A percentile compares a stretch with the other conserved stretches of the same genome.
Conservation (phyloP, 2,888 invertebrate species). For the Agriopis marginaria region DNA sequence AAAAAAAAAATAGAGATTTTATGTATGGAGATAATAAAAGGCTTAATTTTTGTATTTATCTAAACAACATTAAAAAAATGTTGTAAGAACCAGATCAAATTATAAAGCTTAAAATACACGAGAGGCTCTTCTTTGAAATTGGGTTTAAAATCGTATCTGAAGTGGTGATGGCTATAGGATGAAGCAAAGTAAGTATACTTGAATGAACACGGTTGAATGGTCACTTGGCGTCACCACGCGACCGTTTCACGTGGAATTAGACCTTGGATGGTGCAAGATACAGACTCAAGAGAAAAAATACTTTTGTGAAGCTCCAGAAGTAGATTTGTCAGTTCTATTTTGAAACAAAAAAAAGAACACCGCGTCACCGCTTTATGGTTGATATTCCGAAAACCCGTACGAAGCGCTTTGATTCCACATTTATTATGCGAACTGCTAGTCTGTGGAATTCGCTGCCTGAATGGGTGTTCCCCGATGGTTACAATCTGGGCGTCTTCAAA, state of each 20-base stretch:
- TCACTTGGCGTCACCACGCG: conserved; percentile 63
- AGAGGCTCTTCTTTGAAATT: neutral
- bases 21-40: too few species aligned
- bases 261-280: conserved; percentile 52
- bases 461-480: too few species aligned
- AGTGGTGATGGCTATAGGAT: conserved; percentile 42
- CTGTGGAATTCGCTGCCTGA: too few species aligned
- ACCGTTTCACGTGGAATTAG: conserved; percentile 56
- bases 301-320: neutral
- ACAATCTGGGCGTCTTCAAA: too few species aligned
- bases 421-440: too few species aligned
- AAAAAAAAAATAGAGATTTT: too few species aligned
- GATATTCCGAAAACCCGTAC: too few species aligned
- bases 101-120: neutral
- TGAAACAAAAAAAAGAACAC: neutral
- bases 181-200: conserved; percentile 69
- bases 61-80: too few species aligned
- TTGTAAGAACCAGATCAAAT: neutral
- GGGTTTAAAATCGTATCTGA: conserved; percentile 12
- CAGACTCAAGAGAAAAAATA: conserved; percentile 14
- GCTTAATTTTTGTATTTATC: too few species aligned
- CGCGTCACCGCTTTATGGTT: too few species aligned
- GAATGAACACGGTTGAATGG: conserved; percentile 63
- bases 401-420: too few species aligned
- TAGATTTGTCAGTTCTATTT: neutral